phyloP scores from a whole-genome alignment of 1,140 invertebrate species.

The Drosophila repleta region DNA sequence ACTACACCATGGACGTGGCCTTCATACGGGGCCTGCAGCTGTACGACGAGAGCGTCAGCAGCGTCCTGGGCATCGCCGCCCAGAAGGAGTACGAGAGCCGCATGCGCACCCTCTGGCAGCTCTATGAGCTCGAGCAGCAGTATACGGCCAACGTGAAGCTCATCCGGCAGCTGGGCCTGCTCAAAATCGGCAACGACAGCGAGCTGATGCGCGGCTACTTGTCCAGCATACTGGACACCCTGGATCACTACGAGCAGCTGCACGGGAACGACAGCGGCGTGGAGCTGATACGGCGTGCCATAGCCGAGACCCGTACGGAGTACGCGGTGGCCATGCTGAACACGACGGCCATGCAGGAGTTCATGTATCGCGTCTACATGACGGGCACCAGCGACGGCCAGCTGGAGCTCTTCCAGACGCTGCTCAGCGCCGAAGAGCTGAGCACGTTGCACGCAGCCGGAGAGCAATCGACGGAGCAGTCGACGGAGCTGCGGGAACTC shows the following conservation, averaged over 20 bases:
- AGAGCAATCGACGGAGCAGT: slow-evolving; percentile 14
- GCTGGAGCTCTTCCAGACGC: slow-evolving; percentile 24
- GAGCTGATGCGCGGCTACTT: slow-evolving; percentile 41
- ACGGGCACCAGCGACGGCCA: slow-evolving; percentile 60
- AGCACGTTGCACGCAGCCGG: slow-evolving; percentile 9
- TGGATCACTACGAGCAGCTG: slow-evolving; percentile 30
- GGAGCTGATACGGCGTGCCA: slow-evolving; percentile 17
- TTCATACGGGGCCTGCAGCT: slow-evolving; percentile 74
- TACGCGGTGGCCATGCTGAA: slow-evolving; percentile 60
- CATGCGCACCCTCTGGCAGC: slow-evolving; percentile 71
- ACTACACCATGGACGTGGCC: slow-evolving; percentile 72
- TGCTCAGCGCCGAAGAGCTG: slow-evolving; percentile 52
- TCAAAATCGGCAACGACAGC: slow-evolving; percentile 42
- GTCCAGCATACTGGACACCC: slow-evolving; percentile 43
- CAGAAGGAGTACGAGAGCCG: slow-evolving; percentile 73
- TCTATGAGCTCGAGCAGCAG: slow-evolving; percentile 70
- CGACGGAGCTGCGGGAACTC: slow-evolving; percentile 47
- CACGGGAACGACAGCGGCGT: slow-evolving; percentile 7
- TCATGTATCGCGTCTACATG: slow-evolving; percentile 63
- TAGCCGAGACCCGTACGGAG: slow-evolving; percentile 29
- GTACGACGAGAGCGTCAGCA: slow-evolving; percentile 61
- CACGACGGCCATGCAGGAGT: slow-evolving; percentile 75
- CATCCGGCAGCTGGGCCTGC: slow-evolving; percentile 48
- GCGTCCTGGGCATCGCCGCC: slow-evolving; percentile 49
- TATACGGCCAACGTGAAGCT: slow-evolving; percentile 57